Evolutionary conservation across 2,113 vertebrate genomes (phyloP).

Genomic region (Henicopernis longicauda): DNA sequence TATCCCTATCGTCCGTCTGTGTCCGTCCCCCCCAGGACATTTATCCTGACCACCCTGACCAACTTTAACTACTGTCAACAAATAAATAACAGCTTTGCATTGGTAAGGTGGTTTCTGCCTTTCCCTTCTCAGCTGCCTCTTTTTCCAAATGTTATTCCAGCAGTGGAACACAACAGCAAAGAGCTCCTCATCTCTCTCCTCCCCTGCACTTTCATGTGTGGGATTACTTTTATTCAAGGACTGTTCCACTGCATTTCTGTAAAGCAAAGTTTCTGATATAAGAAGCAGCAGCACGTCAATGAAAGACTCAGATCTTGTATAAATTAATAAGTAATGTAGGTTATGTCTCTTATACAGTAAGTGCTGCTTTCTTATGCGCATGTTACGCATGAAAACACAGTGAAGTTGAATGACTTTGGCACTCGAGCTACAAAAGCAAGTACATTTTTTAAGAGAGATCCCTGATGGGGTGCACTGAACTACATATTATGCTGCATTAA

Average conservation of each 20-base stretch:
- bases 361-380: neutral
- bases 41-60: neutral
- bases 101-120: neutral
- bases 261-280: neutral
- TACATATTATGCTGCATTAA: neutral
- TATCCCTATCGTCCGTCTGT: accelerated
- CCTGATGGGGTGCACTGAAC: neutral
- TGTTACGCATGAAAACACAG: slow-evolving; percentile 18
- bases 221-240: neutral
- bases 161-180: neutral
- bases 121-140: neutral
- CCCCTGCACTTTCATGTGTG: neutral
- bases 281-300: neutral
- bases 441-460: neutral
- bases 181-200: neutral
- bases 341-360: neutral
- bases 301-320: neutral
- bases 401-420: neutral
- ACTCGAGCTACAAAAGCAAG: neutral
- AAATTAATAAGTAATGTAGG: slow-evolving; percentile 10
- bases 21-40: too few species aligned
- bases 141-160: neutral
- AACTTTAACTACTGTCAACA: neutral
- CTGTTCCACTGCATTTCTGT: neutral
- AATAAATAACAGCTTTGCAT: neutral